Evolutionary conservation across 2,797 vertebrate genomes (phyloP).

Genomic region (Sandelia bainsii): DNA sequence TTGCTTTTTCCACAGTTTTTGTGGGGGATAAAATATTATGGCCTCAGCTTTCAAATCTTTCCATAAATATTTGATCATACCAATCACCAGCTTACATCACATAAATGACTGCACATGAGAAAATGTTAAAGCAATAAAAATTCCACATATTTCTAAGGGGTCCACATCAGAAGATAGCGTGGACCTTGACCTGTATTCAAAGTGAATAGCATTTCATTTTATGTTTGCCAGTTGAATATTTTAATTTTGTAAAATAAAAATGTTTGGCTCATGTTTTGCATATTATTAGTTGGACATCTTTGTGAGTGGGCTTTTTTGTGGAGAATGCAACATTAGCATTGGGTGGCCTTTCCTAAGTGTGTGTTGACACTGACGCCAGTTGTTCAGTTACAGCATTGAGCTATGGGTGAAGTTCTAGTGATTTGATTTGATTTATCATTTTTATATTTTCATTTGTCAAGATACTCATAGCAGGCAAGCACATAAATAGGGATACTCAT

Average conservation of each 20-base stretch:
- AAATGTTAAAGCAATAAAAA: slow-evolving; percentile 39
- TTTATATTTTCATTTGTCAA: slow-evolving; percentile 59
- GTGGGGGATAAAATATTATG: slow-evolving; percentile 12
- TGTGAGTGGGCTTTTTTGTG: slow-evolving; percentile 29
- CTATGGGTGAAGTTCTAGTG: slow-evolving; percentile 41
- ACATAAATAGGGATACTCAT: slow-evolving; percentile 64
- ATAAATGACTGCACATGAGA: slow-evolving; percentile 13
- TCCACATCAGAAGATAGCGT: background rate
- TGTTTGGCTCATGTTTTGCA: slow-evolving; percentile 21
- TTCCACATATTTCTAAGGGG: slow-evolving; percentile 20
- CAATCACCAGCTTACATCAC: slow-evolving; percentile 31
- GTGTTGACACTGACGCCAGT: slow-evolving; percentile 28
- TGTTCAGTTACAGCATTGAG: slow-evolving; percentile 29
- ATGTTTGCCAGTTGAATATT: slow-evolving; percentile 16
- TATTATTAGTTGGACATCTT: slow-evolving; percentile 18
- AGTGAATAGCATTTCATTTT: slow-evolving; percentile 24
- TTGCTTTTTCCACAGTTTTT: background rate
- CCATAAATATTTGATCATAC: slow-evolving; percentile 41
- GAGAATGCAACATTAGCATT: slow-evolving; percentile 18
- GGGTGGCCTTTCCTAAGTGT: slow-evolving; percentile 4
- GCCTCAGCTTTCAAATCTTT: slow-evolving; percentile 18
- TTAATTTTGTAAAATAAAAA: background rate
- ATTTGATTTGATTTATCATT: slow-evolving; percentile 65
- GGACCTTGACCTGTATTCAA: slow-evolving; percentile 16
- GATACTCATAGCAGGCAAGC: slow-evolving; percentile 44